Conservation (phyloP, 1,140 invertebrate species). For the Diachasmimorpha longicaudata region DNA sequence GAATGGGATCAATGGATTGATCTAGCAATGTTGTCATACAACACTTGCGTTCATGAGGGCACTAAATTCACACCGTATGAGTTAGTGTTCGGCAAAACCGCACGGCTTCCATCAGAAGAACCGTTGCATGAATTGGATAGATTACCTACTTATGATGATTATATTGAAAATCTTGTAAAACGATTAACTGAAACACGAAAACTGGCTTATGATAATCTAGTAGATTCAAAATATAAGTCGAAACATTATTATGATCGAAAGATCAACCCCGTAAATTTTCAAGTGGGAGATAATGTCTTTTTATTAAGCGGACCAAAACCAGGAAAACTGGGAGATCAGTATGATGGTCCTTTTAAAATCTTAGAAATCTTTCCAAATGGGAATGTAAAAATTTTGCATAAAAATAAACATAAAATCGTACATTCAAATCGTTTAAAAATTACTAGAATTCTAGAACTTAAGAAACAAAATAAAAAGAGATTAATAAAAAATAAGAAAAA, state of each 20-base stretch:
- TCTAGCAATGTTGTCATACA: constrained; percentile 12
- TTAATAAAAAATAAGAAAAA: not conserved
- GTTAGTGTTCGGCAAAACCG: constrained; percentile 10
- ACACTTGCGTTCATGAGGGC: constrained; percentile 33
- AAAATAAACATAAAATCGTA: not conserved
- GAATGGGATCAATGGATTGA: constrained; percentile 47
- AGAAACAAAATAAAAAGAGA: not conserved
- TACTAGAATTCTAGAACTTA: not conserved
- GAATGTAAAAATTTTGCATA: not conserved
- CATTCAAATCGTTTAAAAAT: not conserved
- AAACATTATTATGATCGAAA: constrained; percentile 16
- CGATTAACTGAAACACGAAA: not conserved
- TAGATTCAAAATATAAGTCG: constrained; percentile 8
- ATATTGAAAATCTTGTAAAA: not conserved
- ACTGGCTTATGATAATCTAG: not conserved
- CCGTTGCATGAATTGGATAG: not conserved
- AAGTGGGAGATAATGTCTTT: not conserved
- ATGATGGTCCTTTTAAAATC: constrained; percentile 12
- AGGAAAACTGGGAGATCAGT: not conserved
- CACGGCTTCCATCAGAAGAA: not conserved
- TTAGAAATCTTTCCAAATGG: not conserved
- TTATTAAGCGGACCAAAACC: not conserved
- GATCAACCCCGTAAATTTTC: not conserved
- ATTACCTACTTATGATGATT: not conserved
- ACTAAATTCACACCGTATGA: constrained; percentile 37